Evolutionary conservation across 1,140 invertebrate species (phyloP), one percentile per base, ranked within the genome.

Genomic region (Oedothorax gibbosus): DNA sequence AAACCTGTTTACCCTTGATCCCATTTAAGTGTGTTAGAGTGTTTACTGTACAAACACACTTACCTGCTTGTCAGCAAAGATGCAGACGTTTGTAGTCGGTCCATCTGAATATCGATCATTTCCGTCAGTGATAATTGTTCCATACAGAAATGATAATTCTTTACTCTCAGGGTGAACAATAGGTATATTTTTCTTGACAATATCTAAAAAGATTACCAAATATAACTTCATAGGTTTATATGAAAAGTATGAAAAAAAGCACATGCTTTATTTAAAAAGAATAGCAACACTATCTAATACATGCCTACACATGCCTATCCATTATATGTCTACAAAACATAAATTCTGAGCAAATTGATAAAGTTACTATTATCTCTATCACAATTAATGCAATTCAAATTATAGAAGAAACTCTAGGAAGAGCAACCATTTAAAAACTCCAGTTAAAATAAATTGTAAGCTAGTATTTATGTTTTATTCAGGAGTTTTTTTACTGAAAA

Each of bases 1-100:
- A 2, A 35, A 35, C 35, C 35, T 1, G 1, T 35, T 35, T 35
- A 35, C 35, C 35, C 1, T 35, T 5, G 1, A 35, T 35, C 5
- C 2, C 35, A 35, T 35, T 35, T 35, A 35, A 35, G 5, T 35
- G 2, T 35, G 35, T 35, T 35, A 35, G 18, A 15, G 1, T 2
- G 12, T 18, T 15, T 62, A 15, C 6, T 15, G 57, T 4, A 68
- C 15, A 68, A 68, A 68, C 15, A 10, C 14, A 60, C 56, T 35
- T 18, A 85, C 83, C n/a, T 85, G 53, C 15, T 78, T 85, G 64
- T 78, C 73, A 50, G 73, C 83, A 85, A 85, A 85, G 7, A 85
- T 60, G 62, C 83, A 85, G 5, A 85, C 57, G 51, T 85, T 85
- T 15, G 49, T 85, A 7, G 83, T 51, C 8, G 81, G 21, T 20